Conservation (phyloP, 2,797 vertebrate genomes). For the Tangara arthus region DNA sequence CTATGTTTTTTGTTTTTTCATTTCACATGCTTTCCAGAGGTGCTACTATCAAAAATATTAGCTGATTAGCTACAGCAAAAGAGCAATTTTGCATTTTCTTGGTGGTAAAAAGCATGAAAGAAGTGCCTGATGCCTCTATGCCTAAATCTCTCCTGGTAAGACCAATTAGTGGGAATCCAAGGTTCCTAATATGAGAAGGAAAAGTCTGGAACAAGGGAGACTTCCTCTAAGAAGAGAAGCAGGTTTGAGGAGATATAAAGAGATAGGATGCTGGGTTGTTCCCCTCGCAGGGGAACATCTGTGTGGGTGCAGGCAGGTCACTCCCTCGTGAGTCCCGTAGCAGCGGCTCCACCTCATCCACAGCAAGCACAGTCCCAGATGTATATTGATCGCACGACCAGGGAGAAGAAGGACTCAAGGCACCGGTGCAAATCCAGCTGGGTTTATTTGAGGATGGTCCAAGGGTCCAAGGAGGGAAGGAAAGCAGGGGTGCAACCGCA, state of each 20-base stretch:
- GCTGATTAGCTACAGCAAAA: not conserved
- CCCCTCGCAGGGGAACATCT: no score
- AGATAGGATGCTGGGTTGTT: not conserved
- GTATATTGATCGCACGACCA: no score
- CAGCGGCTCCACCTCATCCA: no score
- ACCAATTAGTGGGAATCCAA: not conserved
- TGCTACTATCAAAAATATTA: not conserved
- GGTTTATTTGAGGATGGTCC: no score
- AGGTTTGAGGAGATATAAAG: not conserved
- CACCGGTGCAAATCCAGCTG: no score
- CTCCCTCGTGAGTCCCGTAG: no score
- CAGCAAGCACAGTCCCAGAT: no score
- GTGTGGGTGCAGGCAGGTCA: no score
- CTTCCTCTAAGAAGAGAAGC: not conserved
- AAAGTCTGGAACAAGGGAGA: not conserved
- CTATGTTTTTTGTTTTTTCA: not conserved
- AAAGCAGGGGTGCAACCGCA: no score
- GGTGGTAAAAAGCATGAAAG: not conserved
- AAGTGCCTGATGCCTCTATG: not conserved
- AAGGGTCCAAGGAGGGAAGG: no score
- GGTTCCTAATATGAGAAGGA: not conserved
- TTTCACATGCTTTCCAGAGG: not conserved
- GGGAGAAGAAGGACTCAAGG: no score
- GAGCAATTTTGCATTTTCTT: not conserved
- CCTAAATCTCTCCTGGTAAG: not conserved